Base-by-base conservation (phyloP, 2,797 vertebrate genomes). In the Graptemys geographica region DNA sequence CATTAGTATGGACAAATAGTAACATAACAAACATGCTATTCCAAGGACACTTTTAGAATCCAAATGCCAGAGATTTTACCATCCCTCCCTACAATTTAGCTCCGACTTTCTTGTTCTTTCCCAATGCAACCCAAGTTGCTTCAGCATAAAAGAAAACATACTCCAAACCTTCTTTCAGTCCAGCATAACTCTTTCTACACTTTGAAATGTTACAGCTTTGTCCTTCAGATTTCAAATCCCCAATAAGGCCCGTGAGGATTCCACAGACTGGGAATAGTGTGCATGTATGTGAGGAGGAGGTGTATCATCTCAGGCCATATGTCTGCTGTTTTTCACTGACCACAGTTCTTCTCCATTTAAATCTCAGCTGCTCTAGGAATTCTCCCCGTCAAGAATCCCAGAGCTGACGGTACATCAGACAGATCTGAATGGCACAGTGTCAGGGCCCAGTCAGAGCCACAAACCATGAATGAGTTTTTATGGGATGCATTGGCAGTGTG, bases 81-180 rank as follows among this genome's bases (percentile, higher is more conserved):
- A 1, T 47, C 83, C 28, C 9, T 81, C 8, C 86, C 78, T 49
- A 27, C 27, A 49, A 25, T 79, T 76, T 76, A 82, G 10, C 11
- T 93, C 86, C 15, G 13, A 62, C 47, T 41, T 88, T 59, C 27
- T 90, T 90, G 84, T 93, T 15, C 21, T 51, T 33, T 76, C 53
- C 76, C 83, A 80, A 89, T 11, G n/a, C 27, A 94, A 51, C 76
- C 92, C 49, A 76, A 47, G 91, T 90, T 94, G 37, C 18, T 59
- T 76, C 0, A 3, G 80, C 87, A 19, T 85, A 16, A 88, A 90
- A 72, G 16, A 80, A 87, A 89, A 89, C 59, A 55, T 84, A 84
- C 1, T 0, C 31, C 65, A 65, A 89, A 51, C 37, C 93, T 25
- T 41, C 79, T 5, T 72, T 94, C 44, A 90, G 72, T 41, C 5